Base-by-base conservation (phyloP, 2,113 vertebrate species). In the Notechis scutatus region DNA sequence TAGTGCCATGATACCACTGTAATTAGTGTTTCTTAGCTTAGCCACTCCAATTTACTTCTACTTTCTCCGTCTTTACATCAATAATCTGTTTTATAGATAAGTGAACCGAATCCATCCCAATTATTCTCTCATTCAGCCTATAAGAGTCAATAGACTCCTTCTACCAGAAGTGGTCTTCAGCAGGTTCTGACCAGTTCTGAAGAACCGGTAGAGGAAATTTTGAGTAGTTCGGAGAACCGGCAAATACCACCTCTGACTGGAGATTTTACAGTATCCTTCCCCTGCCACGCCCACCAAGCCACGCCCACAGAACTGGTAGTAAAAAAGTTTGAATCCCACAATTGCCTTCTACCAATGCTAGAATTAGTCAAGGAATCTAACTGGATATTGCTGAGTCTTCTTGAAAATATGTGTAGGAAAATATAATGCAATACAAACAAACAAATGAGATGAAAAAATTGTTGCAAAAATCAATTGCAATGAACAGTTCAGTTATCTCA, bases 1-100 rank as follows among this genome's bases (percentile, higher is more conserved):
- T 87, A 94, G 24, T 90, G 90, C 91, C 91, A 12, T 91, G 94
- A 95, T 52, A 93, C 52, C 81, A 91, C 88, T 94, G 92, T 54
- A 93, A 56, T 29, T 87, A 34, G 24, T 90, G 10, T n/a, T 69
- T 52, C 29, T 90, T 29, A 39, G 18, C 45, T 90, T n/a, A 34
- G 24, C 10, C 21, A 21, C 34, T 24, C 55, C 29, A 39, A 24
- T 15, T 85, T 52, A 26, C 34, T 85, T 85, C 90, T 57, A 4
- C 74, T 15, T 4, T 39, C 23, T 39, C 12, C 3, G 1, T 42
- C 50, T 34, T 24, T 54, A 24, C 29, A 52, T 45, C 69, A 29
- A 85, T 26, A 39, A 86, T 24, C 34, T 56, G 23, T 54, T 81
- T 14, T 52, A 81, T 34, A 81, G 90, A 42, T 39, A 34, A 55